Base-by-base conservation (phyloP, 2,113 vertebrate genomes). In the Periophthalmodon schlosseri region DNA sequence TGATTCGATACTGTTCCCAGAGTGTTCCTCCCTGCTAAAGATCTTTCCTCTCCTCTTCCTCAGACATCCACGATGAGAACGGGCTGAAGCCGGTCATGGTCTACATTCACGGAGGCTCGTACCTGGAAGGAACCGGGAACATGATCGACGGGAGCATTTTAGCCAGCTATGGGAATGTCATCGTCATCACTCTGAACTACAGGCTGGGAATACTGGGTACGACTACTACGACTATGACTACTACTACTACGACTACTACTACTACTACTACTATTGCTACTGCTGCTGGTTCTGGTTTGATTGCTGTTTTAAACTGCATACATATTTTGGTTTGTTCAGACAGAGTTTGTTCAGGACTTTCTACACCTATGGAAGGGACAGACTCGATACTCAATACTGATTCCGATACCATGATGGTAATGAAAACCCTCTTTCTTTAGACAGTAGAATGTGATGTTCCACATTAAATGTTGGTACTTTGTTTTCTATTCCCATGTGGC, bases 371-470 rank as follows among this genome's bases (percentile, higher is more conserved):
- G 28, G 28, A 28, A 28, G 28, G 28, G 3, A 3, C 3, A 3
- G 1, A 28, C 3, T 2, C 3, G 3, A 1, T 28, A 28, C 2
- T 28, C 28, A 1, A 3, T 28, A 3, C 3, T 1, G 1, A 3
- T 28, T n/a, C n/a, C n/a, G n/a, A n/a, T n/a, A n/a, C n/a, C n/a
- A n/a, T n/a, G n/a, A n/a, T n/a, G n/a, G n/a, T n/a, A n/a, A n/a
- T n/a, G n/a, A n/a, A n/a, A n/a, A n/a, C n/a, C n/a, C n/a, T n/a
- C n/a, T n/a, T n/a, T n/a, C n/a, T n/a, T n/a, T n/a, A n/a, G n/a
- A n/a, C n/a, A n/a, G n/a, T n/a, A n/a, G n/a, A n/a, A n/a, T n/a
- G n/a, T n/a, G n/a, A n/a, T n/a, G n/a, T n/a, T n/a, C n/a, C n/a
- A n/a, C n/a, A n/a, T n/a, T n/a, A n/a, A n/a, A n/a, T n/a, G n/a